Base-by-base conservation (phyloP, 1,140 invertebrate species). In the Pantala flavescens region DNA sequence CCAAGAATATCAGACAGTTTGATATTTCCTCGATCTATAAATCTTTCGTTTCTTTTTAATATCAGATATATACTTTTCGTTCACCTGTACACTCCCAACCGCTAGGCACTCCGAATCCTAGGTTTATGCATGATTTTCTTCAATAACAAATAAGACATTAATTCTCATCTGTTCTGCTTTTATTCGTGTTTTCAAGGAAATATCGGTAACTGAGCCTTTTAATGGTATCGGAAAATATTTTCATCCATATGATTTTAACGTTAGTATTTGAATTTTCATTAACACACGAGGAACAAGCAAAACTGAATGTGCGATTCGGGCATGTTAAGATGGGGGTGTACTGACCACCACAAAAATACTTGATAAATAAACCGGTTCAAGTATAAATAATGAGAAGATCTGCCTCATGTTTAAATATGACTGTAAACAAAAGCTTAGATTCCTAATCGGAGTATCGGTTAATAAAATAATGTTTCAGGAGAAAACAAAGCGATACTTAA, bases 1-100 rank as follows among this genome's bases (percentile, higher is more conserved):
- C 12, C n/a, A 19, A 19, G 49, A 63, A 63, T 16, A 1, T 63
- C 49, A 19, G 49, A 21, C 49, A 63, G n/a, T 21, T 63, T 63
- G 16, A 63, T 63, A 19, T 14, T 5, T 63, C 12, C 49, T 63
- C 49, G n/a, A 63, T 63, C 49, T 63, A 63, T 63, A 63, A 63
- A 63, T 63, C 49, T 63, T 63, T 63, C n/a, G 12, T 63, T 63
- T 63, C 49, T 63, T 63, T 63, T 14, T 63, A 63, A 63, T 63
- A 63, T 63, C 49, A 63, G 12, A 63, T 63, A 63, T 63, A 63
- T 63, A 63, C 49, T 63, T 19, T 63, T 63, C 3, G 49, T 36
- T 63, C 49, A 63, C 49, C 12, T 12, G 49, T 63, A 63, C 49
- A 63, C 49, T 19, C 49, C 49, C 49, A 3, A 21, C n/a, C n/a